Conservation (phyloP, 2,797 vertebrate species). For the Sparus aurata region DNA sequence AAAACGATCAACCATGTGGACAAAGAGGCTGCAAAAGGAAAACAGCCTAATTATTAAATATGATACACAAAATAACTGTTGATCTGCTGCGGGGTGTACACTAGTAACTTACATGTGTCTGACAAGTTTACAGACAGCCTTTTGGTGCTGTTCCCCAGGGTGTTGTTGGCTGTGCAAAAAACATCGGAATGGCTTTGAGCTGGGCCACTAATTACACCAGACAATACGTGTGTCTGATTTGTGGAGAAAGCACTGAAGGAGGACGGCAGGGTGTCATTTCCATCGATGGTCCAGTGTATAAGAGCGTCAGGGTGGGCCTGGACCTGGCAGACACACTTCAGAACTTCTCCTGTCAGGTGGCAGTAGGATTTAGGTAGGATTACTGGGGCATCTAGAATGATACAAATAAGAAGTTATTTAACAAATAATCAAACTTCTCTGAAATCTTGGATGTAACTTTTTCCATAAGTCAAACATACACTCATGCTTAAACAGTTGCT, state of each 20-base stretch:
- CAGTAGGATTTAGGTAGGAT: conserved; percentile 61
- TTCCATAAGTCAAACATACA: neutral
- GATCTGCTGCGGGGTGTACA: too few relatives aligned
- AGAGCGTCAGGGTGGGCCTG: conserved; percentile 54
- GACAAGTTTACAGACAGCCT: neutral
- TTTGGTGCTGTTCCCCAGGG: conserved; percentile 21
- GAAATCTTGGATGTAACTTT: neutral
- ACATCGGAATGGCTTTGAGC: conserved; percentile 6
- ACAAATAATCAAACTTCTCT: neutral
- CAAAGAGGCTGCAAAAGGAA: conserved; percentile 24
- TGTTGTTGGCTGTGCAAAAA: conserved; percentile 38
- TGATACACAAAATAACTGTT: neutral
- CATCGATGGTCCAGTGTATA: conserved; percentile 54
- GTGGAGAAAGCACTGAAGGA: conserved; percentile 7
- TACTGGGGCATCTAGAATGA: conserved; percentile 48
- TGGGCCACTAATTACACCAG: conserved; percentile 21
- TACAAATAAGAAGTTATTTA: neutral
- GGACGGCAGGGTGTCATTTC: conserved; percentile 5
- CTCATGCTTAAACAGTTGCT: neutral
- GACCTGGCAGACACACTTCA: conserved; percentile 61
- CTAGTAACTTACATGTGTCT: conserved; percentile 25
- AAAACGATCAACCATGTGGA: neutral
- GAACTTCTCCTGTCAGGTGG: neutral
- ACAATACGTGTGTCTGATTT: conserved; percentile 4
- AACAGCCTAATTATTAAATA: neutral